Evolutionary conservation across 2,113 vertebrate species (phyloP), one percentile per base, ranked within the genome.

Genomic region (Balaenoptera acutorostrata): DNA sequence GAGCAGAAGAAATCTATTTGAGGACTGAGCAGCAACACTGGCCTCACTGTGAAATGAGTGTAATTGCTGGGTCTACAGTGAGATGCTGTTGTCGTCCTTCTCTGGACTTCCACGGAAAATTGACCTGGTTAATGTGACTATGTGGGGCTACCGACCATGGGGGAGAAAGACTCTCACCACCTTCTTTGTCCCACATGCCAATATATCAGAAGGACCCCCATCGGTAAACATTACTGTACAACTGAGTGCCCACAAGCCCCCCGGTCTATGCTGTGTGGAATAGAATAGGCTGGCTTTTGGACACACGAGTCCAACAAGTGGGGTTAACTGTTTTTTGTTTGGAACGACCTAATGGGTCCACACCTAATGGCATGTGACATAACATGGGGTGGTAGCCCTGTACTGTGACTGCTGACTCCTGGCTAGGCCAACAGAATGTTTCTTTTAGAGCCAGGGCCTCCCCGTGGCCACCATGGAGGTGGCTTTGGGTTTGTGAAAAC

Each of bases 31-130:
- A 4, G 0, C 33, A 17, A 66, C 63, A 31, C 31, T 64, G 29
- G 63, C 63, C 29, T 64, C 63, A 64, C 63, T 64, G 63, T 31
- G 29, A 64, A 31, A 15, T 64, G 63, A 64, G 63, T 64, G 13
- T 64, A 39, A 39, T 27, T 57, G 52, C 77, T 80, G 21, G n/a
- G 77, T 80, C 33, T 57, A 3, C 13, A 57, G 52, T 17, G 21
- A 27, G 21, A 36, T 57, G 52, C 21, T 1, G 0, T 57, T 39
- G 12, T 57, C 1, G 0, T 52, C 21, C n/a, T 57, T 12, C 77
- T 57, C 77, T 57, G 49, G n/a, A 57, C 77, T 80, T 15, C 33
- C 21, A 17, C 9, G 13, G 57, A 72, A 41, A 57, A 36, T n/a
- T 25, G 52, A 57, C 23, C 75, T 25, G 13, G n/a, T 23, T 55